Conservation (phyloP, 2,113 vertebrate genomes). For the Myiozetetes cayanensis region DNA sequence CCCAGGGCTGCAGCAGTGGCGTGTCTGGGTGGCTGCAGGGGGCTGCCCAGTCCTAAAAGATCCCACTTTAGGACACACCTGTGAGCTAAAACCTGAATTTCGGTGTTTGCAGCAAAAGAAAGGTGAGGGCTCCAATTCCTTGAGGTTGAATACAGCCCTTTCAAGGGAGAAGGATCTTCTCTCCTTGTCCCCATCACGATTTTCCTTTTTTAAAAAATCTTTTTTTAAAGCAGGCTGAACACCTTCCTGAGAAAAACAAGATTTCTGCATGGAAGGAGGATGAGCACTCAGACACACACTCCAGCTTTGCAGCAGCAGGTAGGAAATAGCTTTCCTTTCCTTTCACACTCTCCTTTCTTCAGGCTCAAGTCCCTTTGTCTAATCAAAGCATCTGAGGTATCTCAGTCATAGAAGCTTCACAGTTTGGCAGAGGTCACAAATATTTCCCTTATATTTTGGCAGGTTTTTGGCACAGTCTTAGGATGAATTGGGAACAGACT, state of each 20-base stretch:
- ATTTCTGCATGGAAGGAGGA: background rate
- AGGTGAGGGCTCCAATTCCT: background rate
- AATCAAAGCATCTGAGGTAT: background rate
- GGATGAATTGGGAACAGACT: background rate
- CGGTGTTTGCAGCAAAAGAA: background rate
- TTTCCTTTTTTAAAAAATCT: background rate
- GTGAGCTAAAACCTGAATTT: background rate
- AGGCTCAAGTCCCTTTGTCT: background rate
- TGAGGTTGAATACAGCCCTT: background rate
- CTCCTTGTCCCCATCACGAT: background rate
- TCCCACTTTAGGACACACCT: background rate
- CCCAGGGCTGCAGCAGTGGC: background rate
- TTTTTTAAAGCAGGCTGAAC: background rate
- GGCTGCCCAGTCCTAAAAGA: background rate
- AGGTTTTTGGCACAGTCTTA: slow-evolving; percentile 11
- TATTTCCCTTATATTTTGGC: slow-evolving; percentile 33
- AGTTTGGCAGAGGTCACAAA: slow-evolving; percentile 16
- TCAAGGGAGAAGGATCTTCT: background rate
- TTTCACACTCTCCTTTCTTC: background rate
- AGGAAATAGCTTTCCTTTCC: background rate
- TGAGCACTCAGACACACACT: background rate
- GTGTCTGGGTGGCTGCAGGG: background rate
- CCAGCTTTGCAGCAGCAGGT: background rate
- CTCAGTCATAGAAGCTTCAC: background rate
- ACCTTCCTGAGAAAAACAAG: background rate